Base-by-base conservation (phyloP, 64 coral and sea anemone species). In the Montipora cactus region DNA sequence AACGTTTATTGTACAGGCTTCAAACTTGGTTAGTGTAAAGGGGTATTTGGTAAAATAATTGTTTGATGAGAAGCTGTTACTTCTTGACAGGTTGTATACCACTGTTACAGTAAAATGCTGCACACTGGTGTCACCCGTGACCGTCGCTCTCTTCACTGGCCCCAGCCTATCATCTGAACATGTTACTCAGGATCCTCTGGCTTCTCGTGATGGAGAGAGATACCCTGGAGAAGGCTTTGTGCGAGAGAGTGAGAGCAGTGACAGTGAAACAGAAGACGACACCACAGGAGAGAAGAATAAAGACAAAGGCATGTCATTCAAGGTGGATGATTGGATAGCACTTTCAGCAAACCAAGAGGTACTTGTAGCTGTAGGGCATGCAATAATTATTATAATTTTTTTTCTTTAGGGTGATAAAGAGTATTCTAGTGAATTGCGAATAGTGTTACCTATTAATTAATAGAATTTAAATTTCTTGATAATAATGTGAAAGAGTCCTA, bases 101-200 rank as follows among this genome's bases (percentile, higher is more conserved):
- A 91, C 93, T 20, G 96, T 97, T 5, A 91, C 93, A 4, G 78
- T 99, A 10, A 99, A 99, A 22, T 96, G 91, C 75, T 99, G 98
- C 67, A 96, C 95, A 8, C 67, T 95, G 6, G 79, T 99, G 61
- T 96, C 94, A 16, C 92, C 98, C 5, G 48, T 94, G 15, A 90
- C 89, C 4, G 92, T 96, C 11, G 94, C 91, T 10, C 87, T 99
- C 20, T 86, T 96, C 5, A 88, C 98, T 79, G 98, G 98, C 18
- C 92, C 98, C 0, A 94, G 95, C 67, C 81, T 99, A 3, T 99
- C 95, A 21, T 96, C 98, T 14, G 94, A 95, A 44, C 94, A 94
- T 37, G 88, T 99, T 53, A 93, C 82, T 49, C 83, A 74, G 89
- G 95, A 95, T 15, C 19, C 84, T 23, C 59, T 49, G 21, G 77